Conservation (phyloP, 2,888 invertebrate genomes). For the Lasius fuliginosus region DNA sequence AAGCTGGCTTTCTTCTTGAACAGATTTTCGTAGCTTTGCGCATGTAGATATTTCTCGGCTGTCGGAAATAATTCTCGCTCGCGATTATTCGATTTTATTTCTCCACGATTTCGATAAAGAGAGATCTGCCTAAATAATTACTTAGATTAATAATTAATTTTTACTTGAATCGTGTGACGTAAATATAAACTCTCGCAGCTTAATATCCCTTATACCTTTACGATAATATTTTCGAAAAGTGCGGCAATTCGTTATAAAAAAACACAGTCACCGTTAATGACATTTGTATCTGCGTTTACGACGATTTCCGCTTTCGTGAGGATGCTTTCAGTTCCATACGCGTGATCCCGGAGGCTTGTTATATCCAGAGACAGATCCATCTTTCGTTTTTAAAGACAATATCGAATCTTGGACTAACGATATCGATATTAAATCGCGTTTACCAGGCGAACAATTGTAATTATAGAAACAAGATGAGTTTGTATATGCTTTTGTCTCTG, state of each 20-base stretch:
- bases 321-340: conserved; percentile 1
- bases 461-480: background rate
- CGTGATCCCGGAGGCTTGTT: conserved; percentile 2
- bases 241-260: conserved; percentile 42
- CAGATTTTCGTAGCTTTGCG: background rate
- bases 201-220: background rate
- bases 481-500: background rate
- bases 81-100: conserved; percentile 6
- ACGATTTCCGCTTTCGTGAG: conserved; percentile 15
- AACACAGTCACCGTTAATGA: conserved; percentile 35
- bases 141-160: background rate
- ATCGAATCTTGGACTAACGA: background rate
- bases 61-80: conserved; percentile 3
- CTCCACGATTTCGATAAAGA: background rate
- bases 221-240: conserved; percentile 34
- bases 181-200: conserved; percentile 40
- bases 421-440: background rate
- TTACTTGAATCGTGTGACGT: background rate
- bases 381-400: background rate
- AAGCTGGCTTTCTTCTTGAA: background rate
- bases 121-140: conserved; percentile 2
- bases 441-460: background rate
- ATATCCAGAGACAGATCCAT: background rate
- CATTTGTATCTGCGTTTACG: conserved; percentile 24
- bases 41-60: background rate